Conservation (phyloP, 2,888 invertebrate species). For the Epinotia demarniana region DNA sequence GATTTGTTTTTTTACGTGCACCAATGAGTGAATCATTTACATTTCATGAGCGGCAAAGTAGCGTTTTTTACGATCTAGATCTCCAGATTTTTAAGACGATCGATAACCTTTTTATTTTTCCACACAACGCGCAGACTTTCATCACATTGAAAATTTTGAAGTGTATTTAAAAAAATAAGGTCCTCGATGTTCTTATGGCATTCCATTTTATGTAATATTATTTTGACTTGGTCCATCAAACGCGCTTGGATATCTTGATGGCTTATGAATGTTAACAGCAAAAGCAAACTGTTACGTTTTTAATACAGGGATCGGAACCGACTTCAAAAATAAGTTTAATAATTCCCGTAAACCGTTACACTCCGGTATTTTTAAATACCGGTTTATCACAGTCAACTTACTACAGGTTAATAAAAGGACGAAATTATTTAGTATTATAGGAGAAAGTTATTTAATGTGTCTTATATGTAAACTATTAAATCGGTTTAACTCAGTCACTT, state of each 20-base stretch:
- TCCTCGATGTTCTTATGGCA: conserved; percentile 16
- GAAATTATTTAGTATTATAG: no score
- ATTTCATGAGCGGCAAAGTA: background rate
- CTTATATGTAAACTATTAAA: no score
- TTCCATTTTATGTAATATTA: conserved; percentile 18
- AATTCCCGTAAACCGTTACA: no score
- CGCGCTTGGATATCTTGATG: conserved; percentile 42
- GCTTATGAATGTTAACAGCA: conserved; percentile 56
- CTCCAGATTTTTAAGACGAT: conserved; percentile 2
- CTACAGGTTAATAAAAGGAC: no score
- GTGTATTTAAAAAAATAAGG: background rate
- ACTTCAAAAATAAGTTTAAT: no score
- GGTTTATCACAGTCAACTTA: no score
- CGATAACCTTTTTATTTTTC: background rate
- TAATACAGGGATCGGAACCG: background rate
- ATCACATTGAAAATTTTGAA: background rate
- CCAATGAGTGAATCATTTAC: conserved; percentile 24
- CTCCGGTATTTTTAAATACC: no score
- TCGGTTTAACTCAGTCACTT: no score
- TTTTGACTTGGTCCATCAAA: conserved; percentile 4
- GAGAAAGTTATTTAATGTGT: no score
- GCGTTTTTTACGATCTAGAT: background rate
- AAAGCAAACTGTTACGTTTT: background rate
- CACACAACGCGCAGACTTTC: background rate
- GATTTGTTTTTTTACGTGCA: conserved; percentile 33